Conservation (phyloP, 2,113 vertebrate genomes). For the Scolopax mira region DNA sequence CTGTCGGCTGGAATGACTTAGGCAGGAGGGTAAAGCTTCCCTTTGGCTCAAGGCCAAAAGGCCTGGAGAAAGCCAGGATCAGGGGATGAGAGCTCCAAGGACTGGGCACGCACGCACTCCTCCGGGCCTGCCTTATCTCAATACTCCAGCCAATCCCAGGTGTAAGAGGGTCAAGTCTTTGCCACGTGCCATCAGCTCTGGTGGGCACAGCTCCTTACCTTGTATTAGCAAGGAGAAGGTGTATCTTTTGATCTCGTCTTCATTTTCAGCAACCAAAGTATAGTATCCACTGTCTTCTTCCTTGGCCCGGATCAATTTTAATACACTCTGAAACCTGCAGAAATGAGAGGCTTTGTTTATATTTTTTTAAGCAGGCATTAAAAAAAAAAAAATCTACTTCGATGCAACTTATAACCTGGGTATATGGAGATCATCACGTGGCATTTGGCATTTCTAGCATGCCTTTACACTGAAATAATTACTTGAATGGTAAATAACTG, state of each 20-base stretch:
- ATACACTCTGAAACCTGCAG: slow-evolving; percentile 83
- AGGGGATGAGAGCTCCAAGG: background rate
- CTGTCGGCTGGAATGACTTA: slow-evolving; percentile 54
- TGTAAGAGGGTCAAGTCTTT: background rate
- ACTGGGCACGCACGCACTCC: fast-evolving
- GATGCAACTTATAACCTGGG: background rate
- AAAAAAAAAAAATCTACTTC: background rate
- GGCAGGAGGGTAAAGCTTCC: slow-evolving; percentile 6
- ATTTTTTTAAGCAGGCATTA: background rate
- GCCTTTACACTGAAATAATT: background rate
- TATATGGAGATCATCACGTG: background rate
- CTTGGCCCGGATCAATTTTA: slow-evolving; percentile 93
- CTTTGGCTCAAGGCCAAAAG: slow-evolving; percentile 36
- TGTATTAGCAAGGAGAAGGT: slow-evolving; percentile 89
- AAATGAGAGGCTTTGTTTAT: background rate
- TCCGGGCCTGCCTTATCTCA: fast-evolving
- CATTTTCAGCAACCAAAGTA: slow-evolving; percentile 86
- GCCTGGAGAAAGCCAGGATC: slow-evolving; percentile 39
- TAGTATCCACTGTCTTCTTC: slow-evolving; percentile 95
- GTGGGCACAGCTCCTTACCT: slow-evolving; percentile 71
- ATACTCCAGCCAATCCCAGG: background rate
- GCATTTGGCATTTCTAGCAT: background rate
- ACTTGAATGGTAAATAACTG: background rate
- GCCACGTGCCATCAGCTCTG: background rate
- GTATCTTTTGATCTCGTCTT: slow-evolving; percentile 79